phyloP scores from a whole-genome alignment of 2,888 invertebrate species.

The Siphlonurus alternatus region DNA sequence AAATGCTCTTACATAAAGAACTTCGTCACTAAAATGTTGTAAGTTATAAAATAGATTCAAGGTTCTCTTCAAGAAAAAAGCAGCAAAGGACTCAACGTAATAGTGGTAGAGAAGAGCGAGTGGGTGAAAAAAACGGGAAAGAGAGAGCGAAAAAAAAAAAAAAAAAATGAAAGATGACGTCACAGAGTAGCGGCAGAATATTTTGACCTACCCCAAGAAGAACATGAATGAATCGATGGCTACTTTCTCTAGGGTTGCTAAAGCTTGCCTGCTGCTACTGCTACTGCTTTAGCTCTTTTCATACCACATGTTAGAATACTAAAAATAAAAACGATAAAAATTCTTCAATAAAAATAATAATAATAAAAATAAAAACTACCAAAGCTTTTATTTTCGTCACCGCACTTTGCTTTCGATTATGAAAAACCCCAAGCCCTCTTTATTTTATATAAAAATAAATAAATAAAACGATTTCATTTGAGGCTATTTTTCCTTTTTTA shows the following conservation, averaged over 20 bases:
- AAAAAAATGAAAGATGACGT: conserved; percentile 1
- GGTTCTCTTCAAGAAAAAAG: neutral
- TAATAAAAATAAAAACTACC: neutral
- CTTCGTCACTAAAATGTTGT: too few species aligned
- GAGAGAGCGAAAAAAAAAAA: neutral
- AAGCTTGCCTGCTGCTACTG: neutral
- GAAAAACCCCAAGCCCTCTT: too few species aligned
- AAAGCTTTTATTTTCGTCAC: too few species aligned
- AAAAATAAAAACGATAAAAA: neutral
- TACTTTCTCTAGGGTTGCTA: conserved; percentile 2
- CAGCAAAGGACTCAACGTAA: neutral
- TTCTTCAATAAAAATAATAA: neutral
- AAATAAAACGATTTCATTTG: too few species aligned
- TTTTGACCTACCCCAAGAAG: conserved; percentile 3
- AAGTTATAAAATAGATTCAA: neutral
- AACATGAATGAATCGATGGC: conserved; percentile 3
- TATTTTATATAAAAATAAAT: too few species aligned
- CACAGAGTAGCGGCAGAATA: conserved; percentile 1
- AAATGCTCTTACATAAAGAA: too few species aligned
- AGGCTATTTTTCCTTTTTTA: too few species aligned
- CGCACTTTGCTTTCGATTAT: too few species aligned
- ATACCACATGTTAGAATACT: neutral
- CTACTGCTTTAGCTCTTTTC: neutral
- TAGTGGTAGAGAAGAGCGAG: neutral
- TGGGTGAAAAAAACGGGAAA: neutral